Conservation (phyloP, 2,888 invertebrate species). For the Caenorhabditis parvicauda region DNA sequence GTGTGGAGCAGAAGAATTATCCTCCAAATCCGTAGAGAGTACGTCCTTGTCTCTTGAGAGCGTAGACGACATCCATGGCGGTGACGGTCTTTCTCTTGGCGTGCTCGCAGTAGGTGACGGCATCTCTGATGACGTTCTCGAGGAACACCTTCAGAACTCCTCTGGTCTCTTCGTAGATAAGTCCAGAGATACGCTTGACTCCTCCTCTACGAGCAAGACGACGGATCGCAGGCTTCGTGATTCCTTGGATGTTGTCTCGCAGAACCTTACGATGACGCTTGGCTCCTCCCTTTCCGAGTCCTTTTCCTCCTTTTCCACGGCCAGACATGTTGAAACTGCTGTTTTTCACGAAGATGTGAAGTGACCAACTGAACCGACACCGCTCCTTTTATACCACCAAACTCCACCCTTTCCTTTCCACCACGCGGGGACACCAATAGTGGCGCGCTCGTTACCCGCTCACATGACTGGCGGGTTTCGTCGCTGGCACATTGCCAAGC, state of each 20-base stretch:
- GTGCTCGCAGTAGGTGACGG: constrained; percentile 84
- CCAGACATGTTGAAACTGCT: constrained; percentile 74
- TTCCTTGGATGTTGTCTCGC: constrained; percentile 68
- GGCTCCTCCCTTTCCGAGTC: constrained; percentile 78
- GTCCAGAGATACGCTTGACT: constrained; percentile 61
- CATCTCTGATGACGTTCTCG: constrained; percentile 80
- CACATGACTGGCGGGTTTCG: too few relatives aligned
- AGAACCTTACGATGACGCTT: constrained; percentile 79
- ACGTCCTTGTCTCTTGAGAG: constrained; percentile 56
- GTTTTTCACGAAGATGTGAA: too few relatives aligned
- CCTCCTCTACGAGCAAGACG: constrained; percentile 64
- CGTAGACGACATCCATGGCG: constrained; percentile 82
- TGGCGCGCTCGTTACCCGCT: too few relatives aligned
- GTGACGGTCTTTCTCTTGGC: constrained; percentile 85
- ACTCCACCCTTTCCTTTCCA: too few relatives aligned
- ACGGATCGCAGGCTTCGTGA: constrained; percentile 70
- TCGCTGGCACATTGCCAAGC: too few relatives aligned
- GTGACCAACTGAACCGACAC: too few relatives aligned
- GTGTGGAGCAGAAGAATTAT: too few relatives aligned
- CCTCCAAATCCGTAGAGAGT: constrained; percentile 59
- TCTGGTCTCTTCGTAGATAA: constrained; percentile 51
- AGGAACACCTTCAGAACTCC: constrained; percentile 72
- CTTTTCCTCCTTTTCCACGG: constrained; percentile 78
- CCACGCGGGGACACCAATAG: too few relatives aligned
- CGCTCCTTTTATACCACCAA: too few relatives aligned